phyloP scores from a whole-genome alignment of 2,797 vertebrate genomes.

The Gallinago stenura region DNA sequence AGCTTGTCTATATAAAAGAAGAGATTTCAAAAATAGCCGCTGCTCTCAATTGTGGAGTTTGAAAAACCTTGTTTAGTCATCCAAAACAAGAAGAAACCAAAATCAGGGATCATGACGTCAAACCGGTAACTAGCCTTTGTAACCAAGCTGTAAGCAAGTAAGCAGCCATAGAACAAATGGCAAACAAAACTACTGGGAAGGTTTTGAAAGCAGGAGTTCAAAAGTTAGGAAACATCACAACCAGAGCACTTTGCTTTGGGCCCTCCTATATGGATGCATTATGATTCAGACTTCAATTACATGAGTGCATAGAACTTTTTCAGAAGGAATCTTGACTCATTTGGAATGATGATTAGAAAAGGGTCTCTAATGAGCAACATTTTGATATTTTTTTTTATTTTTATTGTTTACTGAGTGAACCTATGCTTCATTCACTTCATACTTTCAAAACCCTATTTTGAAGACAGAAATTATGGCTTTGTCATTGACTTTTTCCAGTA shows the following conservation, averaged over 20 bases:
- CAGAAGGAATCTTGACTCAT: background rate
- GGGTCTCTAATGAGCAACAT: background rate
- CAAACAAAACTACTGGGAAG: background rate
- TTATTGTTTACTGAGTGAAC: background rate
- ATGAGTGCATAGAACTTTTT: background rate
- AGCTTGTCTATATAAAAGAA: constrained; percentile 1
- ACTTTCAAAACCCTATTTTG: background rate
- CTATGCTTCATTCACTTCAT: background rate
- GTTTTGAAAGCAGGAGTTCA: background rate
- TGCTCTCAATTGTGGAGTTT: background rate
- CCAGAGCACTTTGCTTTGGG: background rate
- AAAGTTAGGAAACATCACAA: background rate
- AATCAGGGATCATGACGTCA: background rate
- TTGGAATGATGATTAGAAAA: background rate
- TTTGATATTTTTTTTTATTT: background rate
- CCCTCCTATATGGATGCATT: background rate
- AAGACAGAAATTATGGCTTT: background rate
- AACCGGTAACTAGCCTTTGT: background rate
- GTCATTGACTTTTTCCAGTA: background rate
- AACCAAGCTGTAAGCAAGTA: background rate
- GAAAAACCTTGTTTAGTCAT: constrained; percentile 2
- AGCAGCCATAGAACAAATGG: background rate
- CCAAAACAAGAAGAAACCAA: background rate
- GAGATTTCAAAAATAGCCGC: constrained; percentile 47
- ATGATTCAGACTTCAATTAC: background rate